Conservation (phyloP, 1,140 invertebrate genomes). For the Mamestra configurata region DNA sequence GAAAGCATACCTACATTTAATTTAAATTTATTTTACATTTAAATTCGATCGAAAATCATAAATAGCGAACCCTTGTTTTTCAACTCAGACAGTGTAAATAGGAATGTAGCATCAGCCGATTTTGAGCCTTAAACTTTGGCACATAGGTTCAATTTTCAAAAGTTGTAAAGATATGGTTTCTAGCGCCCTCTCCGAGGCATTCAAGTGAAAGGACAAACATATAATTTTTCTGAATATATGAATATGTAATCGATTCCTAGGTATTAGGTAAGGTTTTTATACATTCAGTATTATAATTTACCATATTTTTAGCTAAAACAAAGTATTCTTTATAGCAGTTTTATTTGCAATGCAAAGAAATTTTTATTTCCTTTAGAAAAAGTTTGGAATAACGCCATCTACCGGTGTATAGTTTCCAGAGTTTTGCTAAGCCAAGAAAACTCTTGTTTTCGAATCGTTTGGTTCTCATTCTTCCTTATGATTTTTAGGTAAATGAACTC, state of each 20-base stretch:
- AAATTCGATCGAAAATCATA: conserved; percentile 31
- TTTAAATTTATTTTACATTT: conserved; percentile 27
- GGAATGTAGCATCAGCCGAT: background rate
- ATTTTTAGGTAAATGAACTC: too few species aligned
- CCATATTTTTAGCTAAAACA: background rate
- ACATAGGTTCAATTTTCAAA: background rate
- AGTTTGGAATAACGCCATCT: conserved; percentile 6
- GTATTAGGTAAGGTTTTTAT: too few species aligned
- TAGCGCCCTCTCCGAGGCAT: conserved; percentile 29
- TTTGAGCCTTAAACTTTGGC: background rate
- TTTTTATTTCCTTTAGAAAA: background rate
- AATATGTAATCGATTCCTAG: background rate
- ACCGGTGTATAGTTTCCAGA: background rate
- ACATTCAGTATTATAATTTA: background rate
- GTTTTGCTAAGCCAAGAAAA: background rate
- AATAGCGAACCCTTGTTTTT: conserved; percentile 32
- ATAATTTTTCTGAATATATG: conserved; percentile 26
- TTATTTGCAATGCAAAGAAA: background rate
- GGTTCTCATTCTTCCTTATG: too few species aligned
- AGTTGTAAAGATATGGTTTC: background rate
- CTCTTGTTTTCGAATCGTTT: too few species aligned
- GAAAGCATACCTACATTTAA: background rate
- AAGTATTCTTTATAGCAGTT: background rate
- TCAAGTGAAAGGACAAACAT: conserved; percentile 25
- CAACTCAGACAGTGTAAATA: conserved; percentile 12